Base-by-base conservation (phyloP, 2,888 invertebrate genomes). In the Pollenia labialis region DNA sequence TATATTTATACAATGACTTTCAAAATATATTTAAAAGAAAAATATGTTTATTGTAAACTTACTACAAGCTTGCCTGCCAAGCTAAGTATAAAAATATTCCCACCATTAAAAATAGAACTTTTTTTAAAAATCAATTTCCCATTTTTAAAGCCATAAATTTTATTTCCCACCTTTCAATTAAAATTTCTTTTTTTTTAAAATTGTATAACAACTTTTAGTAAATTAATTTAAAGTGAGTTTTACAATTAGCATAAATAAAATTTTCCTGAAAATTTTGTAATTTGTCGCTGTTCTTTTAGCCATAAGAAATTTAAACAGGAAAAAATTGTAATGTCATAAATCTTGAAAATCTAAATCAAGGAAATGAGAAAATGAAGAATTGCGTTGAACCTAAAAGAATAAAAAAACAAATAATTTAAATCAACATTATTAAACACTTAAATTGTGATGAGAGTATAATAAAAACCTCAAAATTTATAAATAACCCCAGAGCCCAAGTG, bases 351-450 rank as follows among this genome's bases (percentile, higher is more conserved):
- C 12, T 66, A 77, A 86, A 80, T 72, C 40, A 80, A 52, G 50
- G 40, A 76, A 80, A 79, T 75, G 72, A 64, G 69, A 85, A 58
- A 85, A 82, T 82, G 69, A 82, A 56, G 56, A 68, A 74, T 79
- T 77, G 32, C 60, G 11, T 72, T 44, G 58, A 66, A 56, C 56
- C 14, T 52, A 75, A 64, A 44, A 68, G 64, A 52, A 7, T 23
- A 42, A 58, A 58, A 12, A 18, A 46, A 66, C 46, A 76, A 44
- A 42, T 44, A 64, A 68, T 66, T 84, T 69, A 60, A 74, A 80
- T 75, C 16, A 79, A 79, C 58, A 72, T 76, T 64, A 62, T 76
- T 52, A 40, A 56, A 72, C 46, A 58, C 64, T 44, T 76, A 50
- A 23, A 11, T 1, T 54, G 23, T 7, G 10, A 16, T 12, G 52